phyloP scores from a whole-genome alignment of 2,888 invertebrate species.

The Meteorus cinctellus region DNA sequence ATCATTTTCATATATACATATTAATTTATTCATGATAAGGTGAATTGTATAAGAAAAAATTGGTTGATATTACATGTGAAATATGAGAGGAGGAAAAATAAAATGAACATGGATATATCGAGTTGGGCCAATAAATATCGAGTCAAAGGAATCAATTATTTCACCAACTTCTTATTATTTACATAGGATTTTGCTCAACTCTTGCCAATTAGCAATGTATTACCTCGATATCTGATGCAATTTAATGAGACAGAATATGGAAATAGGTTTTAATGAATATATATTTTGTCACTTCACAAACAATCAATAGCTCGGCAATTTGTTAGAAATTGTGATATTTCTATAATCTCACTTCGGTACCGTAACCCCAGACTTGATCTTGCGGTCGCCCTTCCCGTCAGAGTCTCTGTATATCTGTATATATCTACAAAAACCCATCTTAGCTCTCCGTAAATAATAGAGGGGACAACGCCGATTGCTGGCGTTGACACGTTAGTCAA shows the following conservation, averaged over 20 bases:
- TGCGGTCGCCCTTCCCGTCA: slow-evolving; percentile 16
- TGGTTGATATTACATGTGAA: too few relatives aligned
- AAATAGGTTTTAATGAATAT: not conserved
- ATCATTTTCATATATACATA: too few relatives aligned
- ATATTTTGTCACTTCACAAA: not conserved
- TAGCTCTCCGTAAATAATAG: slow-evolving; percentile 45
- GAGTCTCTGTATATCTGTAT: not conserved
- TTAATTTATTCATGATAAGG: too few relatives aligned
- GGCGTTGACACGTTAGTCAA: slow-evolving; percentile 36
- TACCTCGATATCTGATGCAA: not conserved
- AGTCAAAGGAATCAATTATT: too few relatives aligned
- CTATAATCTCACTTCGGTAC: slow-evolving; percentile 43
- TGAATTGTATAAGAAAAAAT: too few relatives aligned
- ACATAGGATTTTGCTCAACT: not conserved
- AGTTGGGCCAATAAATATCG: too few relatives aligned
- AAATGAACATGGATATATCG: too few relatives aligned
- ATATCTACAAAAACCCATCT: slow-evolving; percentile 25
- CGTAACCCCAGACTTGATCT: slow-evolving; percentile 1
- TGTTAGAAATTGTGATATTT: slow-evolving; percentile 39
- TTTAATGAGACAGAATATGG: not conserved
- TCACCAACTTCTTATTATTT: not conserved
- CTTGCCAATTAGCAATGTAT: not conserved
- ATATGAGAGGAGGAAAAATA: too few relatives aligned
- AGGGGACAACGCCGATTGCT: slow-evolving; percentile 42
- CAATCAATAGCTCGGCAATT: slow-evolving; percentile 25